Evolutionary conservation across 2,888 invertebrate species (phyloP).

Genomic region (Danaus chrysippus): DNA sequence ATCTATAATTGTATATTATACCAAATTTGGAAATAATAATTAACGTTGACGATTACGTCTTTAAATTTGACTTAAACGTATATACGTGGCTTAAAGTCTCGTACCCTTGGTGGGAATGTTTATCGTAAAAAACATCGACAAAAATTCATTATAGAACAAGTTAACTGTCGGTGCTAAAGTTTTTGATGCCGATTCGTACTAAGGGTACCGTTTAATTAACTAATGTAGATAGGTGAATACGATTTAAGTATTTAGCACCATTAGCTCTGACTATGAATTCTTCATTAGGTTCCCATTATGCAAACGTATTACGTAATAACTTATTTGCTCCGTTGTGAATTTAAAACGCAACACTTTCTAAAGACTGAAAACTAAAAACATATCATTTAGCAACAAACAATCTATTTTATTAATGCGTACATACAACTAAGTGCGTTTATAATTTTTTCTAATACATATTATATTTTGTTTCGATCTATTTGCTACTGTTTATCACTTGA

Average conservation of each 20-base stretch:
- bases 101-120: too few relatives aligned
- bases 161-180: too few relatives aligned
- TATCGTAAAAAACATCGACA: too few relatives aligned
- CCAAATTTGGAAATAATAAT: background rate
- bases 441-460: conserved; percentile 4
- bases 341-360: conserved; percentile 45
- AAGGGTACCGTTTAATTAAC: background rate
- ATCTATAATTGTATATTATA: background rate
- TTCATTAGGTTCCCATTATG: background rate
- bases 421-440: conserved; percentile 6
- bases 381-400: conserved; percentile 56
- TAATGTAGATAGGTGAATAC: background rate
- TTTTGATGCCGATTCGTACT: too few relatives aligned
- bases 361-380: conserved; percentile 64
- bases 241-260: conserved; percentile 1
- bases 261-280: background rate
- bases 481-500: background rate
- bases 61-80: background rate
- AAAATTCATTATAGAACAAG: too few relatives aligned
- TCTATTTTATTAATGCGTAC: conserved; percentile 22
- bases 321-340: conserved; percentile 7
- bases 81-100: conserved; percentile 2
- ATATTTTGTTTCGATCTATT: conserved; percentile 19
- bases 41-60: background rate
- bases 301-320: background rate